These are phyloP conservation scores for Buphagus erythrorhynchus DNA, from an alignment of 2,797 vertebrate species.

Conservation along the genomic window DNA sequence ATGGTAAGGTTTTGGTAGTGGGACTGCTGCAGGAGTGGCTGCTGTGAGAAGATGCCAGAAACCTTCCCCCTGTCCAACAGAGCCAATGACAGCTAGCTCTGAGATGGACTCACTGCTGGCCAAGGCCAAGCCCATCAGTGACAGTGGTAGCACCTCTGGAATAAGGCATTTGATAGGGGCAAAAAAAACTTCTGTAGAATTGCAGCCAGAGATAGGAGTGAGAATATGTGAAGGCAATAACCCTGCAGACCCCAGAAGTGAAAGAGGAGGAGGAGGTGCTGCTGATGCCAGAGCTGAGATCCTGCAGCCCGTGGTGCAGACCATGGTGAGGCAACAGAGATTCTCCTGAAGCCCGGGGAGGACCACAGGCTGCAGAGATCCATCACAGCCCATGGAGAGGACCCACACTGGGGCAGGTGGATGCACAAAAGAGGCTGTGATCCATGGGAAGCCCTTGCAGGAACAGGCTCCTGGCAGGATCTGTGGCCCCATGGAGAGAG, in stretches of 20 bases:
- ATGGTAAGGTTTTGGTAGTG: background rate
- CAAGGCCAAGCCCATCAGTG: background rate
- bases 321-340: too few species aligned
- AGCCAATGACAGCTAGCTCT: background rate
- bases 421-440: background rate
- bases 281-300: background rate
- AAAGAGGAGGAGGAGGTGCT: background rate
- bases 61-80: accelerated
- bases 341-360: background rate
- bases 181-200: background rate
- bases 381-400: background rate
- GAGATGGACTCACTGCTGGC: background rate
- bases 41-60: background rate
- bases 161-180: background rate
- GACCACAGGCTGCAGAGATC: accelerated
- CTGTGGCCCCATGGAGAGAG: background rate
- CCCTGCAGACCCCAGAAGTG: background rate
- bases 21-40: background rate
- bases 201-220: background rate
- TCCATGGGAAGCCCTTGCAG: background rate
- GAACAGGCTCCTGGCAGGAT: background rate
- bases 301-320: too few species aligned
- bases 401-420: background rate
- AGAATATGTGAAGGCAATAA: background rate
- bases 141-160: background rate